These are phyloP conservation scores for Zaprionus camerounensis DNA, from an alignment of 1,140 invertebrate genomes.

Conservation along the genomic window DNA sequence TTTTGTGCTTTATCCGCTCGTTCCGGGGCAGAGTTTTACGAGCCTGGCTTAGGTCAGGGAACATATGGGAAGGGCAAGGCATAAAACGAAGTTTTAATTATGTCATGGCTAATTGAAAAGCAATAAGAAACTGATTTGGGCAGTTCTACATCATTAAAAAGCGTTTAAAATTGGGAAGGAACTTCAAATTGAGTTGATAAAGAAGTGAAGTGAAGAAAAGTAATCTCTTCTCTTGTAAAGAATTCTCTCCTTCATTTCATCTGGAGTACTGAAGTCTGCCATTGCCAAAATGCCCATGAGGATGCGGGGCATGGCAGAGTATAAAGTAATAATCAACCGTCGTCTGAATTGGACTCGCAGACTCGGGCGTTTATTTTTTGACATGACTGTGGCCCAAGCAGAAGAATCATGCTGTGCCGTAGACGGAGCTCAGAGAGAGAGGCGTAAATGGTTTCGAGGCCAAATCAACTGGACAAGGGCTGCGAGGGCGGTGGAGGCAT, in stretches of 20 bases:
- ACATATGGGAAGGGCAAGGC: not conserved
- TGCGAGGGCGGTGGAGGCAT: constrained; percentile 3
- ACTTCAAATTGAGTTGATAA: not conserved
- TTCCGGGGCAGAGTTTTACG: constrained; percentile 55
- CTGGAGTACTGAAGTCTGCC: not conserved
- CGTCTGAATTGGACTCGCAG: constrained; percentile 64
- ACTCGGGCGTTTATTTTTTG: constrained; percentile 78
- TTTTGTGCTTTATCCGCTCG: constrained; percentile 61
- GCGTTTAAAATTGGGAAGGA: not conserved
- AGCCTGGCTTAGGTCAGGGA: constrained; percentile 34
- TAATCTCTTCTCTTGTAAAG: too few relatives aligned
- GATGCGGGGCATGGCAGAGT: not conserved
- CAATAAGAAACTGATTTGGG: constrained; percentile 10
- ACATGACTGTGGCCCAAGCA: constrained; percentile 59
- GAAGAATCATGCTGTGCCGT: constrained; percentile 65
- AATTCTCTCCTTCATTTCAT: not conserved
- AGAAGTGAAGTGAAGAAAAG: not conserved
- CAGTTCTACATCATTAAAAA: constrained; percentile 27
- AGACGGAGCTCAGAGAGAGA: constrained; percentile 40
- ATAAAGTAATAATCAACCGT: constrained; percentile 70
- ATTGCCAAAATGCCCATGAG: not conserved
- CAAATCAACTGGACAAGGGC: constrained; percentile 63
- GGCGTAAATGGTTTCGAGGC: constrained; percentile 75
- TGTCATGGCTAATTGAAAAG: constrained; percentile 37
- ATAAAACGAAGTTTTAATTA: constrained; percentile 33